phyloP scores from a whole-genome alignment of 2,113 vertebrate genomes.

The Ranitomeya imitator region DNA sequence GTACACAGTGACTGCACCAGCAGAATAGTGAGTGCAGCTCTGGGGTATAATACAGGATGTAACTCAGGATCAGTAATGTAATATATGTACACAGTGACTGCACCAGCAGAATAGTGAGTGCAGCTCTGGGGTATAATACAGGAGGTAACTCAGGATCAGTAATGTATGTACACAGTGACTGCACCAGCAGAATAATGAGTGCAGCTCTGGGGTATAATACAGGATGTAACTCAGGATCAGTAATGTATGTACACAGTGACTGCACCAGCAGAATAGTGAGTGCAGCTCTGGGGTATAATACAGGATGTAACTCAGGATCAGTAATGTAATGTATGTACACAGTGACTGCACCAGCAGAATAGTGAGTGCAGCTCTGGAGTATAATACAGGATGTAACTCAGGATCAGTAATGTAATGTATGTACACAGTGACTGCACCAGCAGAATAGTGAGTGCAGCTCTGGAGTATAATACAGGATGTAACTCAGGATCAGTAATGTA shows the following conservation, averaged over 20 bases:
- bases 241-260: not conserved
- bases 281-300: not conserved
- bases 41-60: not conserved
- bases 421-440: not conserved
- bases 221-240: not conserved
- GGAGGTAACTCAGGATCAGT: too few species aligned
- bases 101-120: too few species aligned
- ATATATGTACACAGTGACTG: not conserved
- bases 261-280: too few species aligned
- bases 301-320: not conserved
- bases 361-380: not conserved
- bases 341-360: not conserved
- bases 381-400: not conserved
- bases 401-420: not conserved
- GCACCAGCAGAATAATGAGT: not conserved
- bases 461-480: not conserved
- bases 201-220: not conserved
- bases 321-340: not conserved
- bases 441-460: too few species aligned
- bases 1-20: not conserved
- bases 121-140: not conserved
- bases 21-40: not conserved
- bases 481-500: too few species aligned
- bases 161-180: not conserved
- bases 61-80: not conserved